Base-by-base conservation (phyloP, 2,797 vertebrate species). In the Eurystomus glaucurus region DNA sequence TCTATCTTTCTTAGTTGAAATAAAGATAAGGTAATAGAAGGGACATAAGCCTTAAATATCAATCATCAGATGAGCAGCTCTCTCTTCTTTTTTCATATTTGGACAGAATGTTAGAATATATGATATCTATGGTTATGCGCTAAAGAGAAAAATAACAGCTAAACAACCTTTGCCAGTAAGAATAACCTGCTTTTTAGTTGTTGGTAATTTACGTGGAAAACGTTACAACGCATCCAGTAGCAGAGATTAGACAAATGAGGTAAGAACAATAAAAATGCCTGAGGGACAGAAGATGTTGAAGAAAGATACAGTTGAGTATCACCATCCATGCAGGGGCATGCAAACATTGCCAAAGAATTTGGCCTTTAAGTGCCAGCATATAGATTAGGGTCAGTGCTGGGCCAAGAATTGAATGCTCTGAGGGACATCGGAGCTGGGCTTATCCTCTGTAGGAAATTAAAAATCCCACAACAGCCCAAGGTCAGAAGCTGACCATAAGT, bases 291-390 rank as follows among this genome's bases (percentile, higher is more conserved):
- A 92, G 41, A 45, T 94, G 83, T 74, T 95, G 43, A 77, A 80
- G 75, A 74, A 89, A 96, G 96, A 84, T 95, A 95, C 33, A 81
- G 68, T 12, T 80, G 26, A 93, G 25, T 79, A 65, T 45, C 71
- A 61, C 31, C 31, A 83, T 81, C 80, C 65, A 19, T 43, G 41
- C 58, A 88, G 75, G 21, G 31, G 2, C 61, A 66, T 2, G 3
- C 39, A 84, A 64, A 86, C 17, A 17, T 21, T 96, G 69, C 78
- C 81, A 80, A 74, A 46, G 77, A 62, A 65, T 92, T 90, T 85
- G 88, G 54, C 64, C 26, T 94, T 26, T 35, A 23, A 70, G 58
- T 89, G 71, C 55, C 85, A 92, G 69, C 45, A 69, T n/a, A 58
- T 51, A 86, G 77, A 82, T 94, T 79, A 86, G 68, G 64, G 82